These are phyloP conservation scores for Toxotes lorentzi DNA, from an alignment of 2,797 vertebrate genomes.

Conservation along the genomic window DNA sequence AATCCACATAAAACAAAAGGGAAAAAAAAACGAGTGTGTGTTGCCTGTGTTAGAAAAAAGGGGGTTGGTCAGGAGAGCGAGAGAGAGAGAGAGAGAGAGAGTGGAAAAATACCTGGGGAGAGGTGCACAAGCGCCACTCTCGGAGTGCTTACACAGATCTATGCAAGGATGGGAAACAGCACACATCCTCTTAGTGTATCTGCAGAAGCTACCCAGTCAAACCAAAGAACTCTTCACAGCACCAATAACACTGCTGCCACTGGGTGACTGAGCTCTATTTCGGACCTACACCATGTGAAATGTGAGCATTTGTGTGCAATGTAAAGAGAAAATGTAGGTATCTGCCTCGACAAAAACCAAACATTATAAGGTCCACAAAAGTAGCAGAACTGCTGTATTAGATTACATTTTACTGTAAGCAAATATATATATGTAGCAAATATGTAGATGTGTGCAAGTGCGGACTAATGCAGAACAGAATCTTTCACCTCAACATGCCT, in stretches of 20 bases:
- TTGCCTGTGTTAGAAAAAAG: conserved; percentile 18
- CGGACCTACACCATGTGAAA: neutral
- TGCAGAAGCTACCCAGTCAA: conserved; percentile 72
- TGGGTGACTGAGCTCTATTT: conserved; percentile 1
- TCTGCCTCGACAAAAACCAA: conserved; percentile 17
- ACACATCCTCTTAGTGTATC: conserved; percentile 81
- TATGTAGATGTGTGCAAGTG: conserved; percentile 9
- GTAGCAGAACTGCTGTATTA: neutral
- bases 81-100: conserved; percentile 50
- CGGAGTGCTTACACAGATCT: conserved; percentile 67
- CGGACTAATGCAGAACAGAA: conserved; percentile 29
- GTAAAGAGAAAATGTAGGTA: neutral
- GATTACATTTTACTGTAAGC: conserved; percentile 9
- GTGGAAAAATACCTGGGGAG: conserved; percentile 84
- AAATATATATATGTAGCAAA: too few relatives aligned
- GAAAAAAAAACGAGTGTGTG: neutral
- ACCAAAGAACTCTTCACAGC: conserved; percentile 77
- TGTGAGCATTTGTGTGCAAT: conserved; percentile 18
- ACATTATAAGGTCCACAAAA: conserved; percentile 10
- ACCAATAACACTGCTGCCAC: conserved; percentile 73
- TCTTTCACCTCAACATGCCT: conserved; percentile 42
- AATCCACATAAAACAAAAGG: conserved; percentile 6
- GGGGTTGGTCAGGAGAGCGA: conserved; percentile 56
- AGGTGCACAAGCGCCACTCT: conserved; percentile 82
- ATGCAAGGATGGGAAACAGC: conserved; percentile 46